These are phyloP conservation scores for Caenorhabditis sp. DNA, from an alignment of 2,888 invertebrate species.

Conservation along the genomic window DNA sequence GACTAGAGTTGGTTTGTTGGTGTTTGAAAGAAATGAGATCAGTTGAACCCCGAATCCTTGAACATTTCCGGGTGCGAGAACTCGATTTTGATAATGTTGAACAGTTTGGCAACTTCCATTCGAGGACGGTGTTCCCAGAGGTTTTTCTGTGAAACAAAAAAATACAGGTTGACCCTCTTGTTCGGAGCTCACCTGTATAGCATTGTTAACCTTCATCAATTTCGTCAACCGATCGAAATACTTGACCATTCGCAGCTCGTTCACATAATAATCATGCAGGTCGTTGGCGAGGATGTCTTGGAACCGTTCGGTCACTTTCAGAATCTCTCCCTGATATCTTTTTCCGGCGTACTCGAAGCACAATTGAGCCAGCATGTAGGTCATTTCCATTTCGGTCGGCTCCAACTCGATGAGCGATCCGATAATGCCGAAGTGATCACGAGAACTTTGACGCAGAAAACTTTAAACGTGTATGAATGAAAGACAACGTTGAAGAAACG, in stretches of 20 bases:
- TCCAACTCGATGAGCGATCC: slow-evolving; percentile 27
- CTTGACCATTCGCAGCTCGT: slow-evolving; percentile 28
- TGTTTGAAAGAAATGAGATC: too few relatives aligned
- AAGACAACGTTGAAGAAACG: neutral
- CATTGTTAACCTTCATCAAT: slow-evolving; percentile 57
- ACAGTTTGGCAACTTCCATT: slow-evolving; percentile 57
- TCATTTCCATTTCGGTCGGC: slow-evolving; percentile 25
- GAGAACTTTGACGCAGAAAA: slow-evolving; percentile 19
- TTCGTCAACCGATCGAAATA: slow-evolving; percentile 55
- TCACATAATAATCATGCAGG: slow-evolving; percentile 36
- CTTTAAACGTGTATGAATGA: slow-evolving; percentile 8
- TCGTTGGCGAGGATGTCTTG: slow-evolving; percentile 27
- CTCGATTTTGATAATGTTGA: slow-evolving; percentile 61
- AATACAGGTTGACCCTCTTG: neutral
- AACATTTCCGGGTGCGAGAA: slow-evolving; percentile 48
- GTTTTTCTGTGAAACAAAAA: slow-evolving; percentile 35
- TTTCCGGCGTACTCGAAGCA: slow-evolving; percentile 52
- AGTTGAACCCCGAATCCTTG: slow-evolving; percentile 32
- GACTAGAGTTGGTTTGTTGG: too few relatives aligned
- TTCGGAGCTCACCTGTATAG: slow-evolving; percentile 42
- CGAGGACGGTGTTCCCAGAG: slow-evolving; percentile 51
- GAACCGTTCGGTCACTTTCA: slow-evolving; percentile 16
- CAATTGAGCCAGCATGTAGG: slow-evolving; percentile 49
- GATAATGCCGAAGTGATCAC: slow-evolving; percentile 28
- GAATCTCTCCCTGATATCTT: slow-evolving; percentile 27